phyloP scores from a whole-genome alignment of 2,797 vertebrate species.

The Pseudomugil gertrudae region DNA sequence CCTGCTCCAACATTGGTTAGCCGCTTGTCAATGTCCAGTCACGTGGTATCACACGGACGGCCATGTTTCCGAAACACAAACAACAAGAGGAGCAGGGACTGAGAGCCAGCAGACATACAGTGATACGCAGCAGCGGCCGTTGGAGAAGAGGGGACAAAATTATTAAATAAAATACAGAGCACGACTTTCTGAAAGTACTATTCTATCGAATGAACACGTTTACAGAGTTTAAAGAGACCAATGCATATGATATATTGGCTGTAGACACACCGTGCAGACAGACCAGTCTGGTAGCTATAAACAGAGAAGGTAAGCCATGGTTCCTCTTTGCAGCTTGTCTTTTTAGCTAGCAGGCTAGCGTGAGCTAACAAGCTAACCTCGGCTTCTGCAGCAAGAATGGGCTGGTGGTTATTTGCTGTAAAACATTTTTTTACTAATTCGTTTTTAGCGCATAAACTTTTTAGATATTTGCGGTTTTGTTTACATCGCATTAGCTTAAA shows the following conservation, averaged over 20 bases:
- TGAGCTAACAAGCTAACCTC: conserved; percentile 44
- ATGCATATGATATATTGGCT: conserved; percentile 71
- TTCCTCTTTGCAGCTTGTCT: conserved; percentile 70
- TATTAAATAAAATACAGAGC: conserved; percentile 69
- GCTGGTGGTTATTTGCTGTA: neutral
- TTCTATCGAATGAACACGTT: conserved; percentile 80
- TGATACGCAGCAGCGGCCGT: conserved; percentile 84
- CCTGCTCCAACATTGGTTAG: conserved; percentile 67
- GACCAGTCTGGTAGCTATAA: conserved; percentile 73
- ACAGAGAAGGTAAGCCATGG: conserved; percentile 82
- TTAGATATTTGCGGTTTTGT: conserved; percentile 11
- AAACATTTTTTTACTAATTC: neutral
- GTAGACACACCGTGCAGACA: conserved; percentile 69
- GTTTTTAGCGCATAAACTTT: neutral
- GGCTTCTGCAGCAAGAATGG: conserved; percentile 22
- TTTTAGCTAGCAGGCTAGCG: conserved; percentile 55
- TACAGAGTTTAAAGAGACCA: conserved; percentile 76
- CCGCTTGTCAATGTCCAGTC: conserved; percentile 74
- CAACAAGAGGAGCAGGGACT: conserved; percentile 86
- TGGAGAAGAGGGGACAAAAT: conserved; percentile 70
- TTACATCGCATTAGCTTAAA: conserved; percentile 24
- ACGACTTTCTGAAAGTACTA: conserved; percentile 73
- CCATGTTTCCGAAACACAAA: conserved; percentile 96
- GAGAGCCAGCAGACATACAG: conserved; percentile 80
- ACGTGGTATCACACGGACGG: conserved; percentile 83